Conservation (phyloP, 2,888 invertebrate species). For the Cephus rjabovi region DNA sequence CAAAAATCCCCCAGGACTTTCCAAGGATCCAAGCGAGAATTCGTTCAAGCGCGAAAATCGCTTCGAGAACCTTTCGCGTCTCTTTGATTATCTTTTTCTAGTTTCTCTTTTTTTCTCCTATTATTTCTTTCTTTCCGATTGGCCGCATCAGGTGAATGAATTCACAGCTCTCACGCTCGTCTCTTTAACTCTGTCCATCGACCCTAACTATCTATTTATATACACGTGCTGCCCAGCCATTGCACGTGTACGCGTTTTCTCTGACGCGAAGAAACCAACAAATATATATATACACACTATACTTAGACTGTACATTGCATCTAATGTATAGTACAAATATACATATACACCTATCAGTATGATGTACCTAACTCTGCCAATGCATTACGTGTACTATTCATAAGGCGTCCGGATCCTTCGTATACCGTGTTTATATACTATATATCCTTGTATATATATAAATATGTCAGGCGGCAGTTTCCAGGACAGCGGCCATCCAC, state of each 20-base stretch:
- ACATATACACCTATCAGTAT: background rate
- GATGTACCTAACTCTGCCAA: background rate
- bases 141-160: slow-evolving; percentile 44
- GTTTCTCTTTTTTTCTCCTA: background rate
- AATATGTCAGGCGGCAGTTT: no score
- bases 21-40: background rate
- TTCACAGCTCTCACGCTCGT: slow-evolving; percentile 23
- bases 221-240: slow-evolving; percentile 36
- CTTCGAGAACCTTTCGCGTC: background rate
- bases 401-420: background rate
- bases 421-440: background rate
- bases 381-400: background rate
- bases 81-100: background rate
- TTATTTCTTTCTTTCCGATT: background rate
- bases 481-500: no score
- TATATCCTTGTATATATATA: no score
- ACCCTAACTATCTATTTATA: slow-evolving; percentile 63
- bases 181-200: slow-evolving; percentile 57
- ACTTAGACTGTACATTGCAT: background rate
- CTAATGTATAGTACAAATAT: background rate
- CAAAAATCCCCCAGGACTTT: no score
- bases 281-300: background rate
- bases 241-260: background rate
- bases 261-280: background rate
- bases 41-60: background rate